These are phyloP conservation scores for Pachliopta kotzebuea DNA, from an alignment of 2,888 invertebrate genomes.

Conservation along the genomic window DNA sequence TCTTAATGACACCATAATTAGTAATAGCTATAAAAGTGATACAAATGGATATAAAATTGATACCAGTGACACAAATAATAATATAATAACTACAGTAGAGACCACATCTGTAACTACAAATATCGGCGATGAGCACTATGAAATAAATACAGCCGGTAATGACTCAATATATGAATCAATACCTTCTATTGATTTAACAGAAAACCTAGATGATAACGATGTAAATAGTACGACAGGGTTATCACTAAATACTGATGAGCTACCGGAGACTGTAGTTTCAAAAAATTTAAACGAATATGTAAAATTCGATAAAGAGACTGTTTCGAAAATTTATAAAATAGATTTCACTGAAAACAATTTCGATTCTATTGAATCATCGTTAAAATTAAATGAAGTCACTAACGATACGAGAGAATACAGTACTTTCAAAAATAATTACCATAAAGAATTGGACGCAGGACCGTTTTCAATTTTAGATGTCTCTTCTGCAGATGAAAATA, in stretches of 20 bases:
- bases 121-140: no score
- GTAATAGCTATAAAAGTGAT: neutral
- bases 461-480: neutral
- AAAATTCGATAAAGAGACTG: constrained; percentile 27
- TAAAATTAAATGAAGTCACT: constrained; percentile 29
- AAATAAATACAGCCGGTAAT: neutral
- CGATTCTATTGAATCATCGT: constrained; percentile 3
- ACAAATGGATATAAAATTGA: neutral
- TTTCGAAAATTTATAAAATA: constrained; percentile 22
- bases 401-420: neutral
- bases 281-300: constrained; percentile 15
- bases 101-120: neutral
- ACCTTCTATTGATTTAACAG: neutral
- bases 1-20: neutral
- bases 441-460: neutral
- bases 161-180: neutral
- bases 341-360: constrained; percentile 22
- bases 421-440: constrained; percentile 31
- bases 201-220: neutral
- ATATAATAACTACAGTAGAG: neutral
- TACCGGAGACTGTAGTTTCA: constrained; percentile 1
- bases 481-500: neutral
- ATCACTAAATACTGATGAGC: constrained; percentile 1
- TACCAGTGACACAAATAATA: neutral
- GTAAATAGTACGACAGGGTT: constrained; percentile 3